Conservation (phyloP, 2,113 vertebrate species). For the Daboia siamensis region DNA sequence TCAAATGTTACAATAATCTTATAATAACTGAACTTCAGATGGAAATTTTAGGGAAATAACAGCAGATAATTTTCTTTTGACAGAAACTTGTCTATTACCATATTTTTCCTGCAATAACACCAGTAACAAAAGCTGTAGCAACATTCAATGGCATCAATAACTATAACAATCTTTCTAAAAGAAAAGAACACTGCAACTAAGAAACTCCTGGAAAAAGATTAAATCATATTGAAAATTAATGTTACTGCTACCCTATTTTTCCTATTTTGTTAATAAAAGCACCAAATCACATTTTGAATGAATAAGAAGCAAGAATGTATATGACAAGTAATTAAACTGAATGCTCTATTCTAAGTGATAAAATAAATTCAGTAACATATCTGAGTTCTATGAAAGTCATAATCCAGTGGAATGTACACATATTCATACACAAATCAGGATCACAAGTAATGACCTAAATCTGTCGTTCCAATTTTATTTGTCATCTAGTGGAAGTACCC, state of each 20-base stretch:
- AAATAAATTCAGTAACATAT: conserved; percentile 15
- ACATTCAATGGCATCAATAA: conserved; percentile 48
- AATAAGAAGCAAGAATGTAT: not conserved
- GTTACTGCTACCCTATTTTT: conserved; percentile 18
- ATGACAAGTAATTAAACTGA: conserved; percentile 21
- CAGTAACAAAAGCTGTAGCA: conserved; percentile 47
- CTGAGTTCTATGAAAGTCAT: conserved; percentile 19
- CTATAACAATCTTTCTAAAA: conserved; percentile 49
- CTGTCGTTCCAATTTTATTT: not conserved
- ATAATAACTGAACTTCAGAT: conserved; percentile 41
- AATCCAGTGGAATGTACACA: conserved; percentile 30
- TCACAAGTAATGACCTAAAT: conserved; percentile 20
- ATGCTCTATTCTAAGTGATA: conserved; percentile 27
- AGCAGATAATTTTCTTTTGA: conserved; percentile 60
- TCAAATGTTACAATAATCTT: conserved; percentile 44
- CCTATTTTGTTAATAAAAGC: conserved; percentile 17
- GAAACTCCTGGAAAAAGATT: conserved; percentile 16
- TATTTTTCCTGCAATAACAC: conserved; percentile 34
- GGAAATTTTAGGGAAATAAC: conserved; percentile 42
- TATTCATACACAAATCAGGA: conserved; percentile 29
- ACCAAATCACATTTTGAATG: conserved; percentile 31
- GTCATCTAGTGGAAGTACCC: not conserved
- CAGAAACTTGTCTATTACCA: conserved; percentile 30
- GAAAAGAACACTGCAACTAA: conserved; percentile 19
- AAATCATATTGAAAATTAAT: conserved; percentile 43